Base-by-base conservation (phyloP, 1,140 invertebrate genomes). In the Eueides isabella region DNA sequence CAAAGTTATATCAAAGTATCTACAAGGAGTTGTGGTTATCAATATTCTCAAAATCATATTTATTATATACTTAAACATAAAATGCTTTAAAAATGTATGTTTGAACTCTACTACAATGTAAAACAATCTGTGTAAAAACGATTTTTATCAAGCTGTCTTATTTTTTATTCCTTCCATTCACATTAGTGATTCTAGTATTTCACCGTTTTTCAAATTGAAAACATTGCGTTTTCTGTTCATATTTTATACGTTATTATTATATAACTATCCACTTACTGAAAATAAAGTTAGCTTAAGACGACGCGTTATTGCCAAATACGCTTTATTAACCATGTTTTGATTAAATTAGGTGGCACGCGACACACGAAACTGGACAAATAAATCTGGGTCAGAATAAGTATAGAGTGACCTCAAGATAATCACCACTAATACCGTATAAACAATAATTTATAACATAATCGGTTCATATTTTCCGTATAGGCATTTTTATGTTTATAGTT, bases 321-420 rank as follows among this genome's bases (percentile, higher is more conserved):
- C 81, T 88, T 87, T 87, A 89, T 84, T 85, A 87, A 86, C 81
- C 86, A 81, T 88, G 84, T 89, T 90, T 89, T 87, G 84, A 89
- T 91, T 87, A 89, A 91, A 89, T 91, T 83, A 74, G 67, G 74
- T 80, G 66, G 79, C 86, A 91, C 89, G 87, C 87, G 85, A 89
- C 81, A 79, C 85, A 84, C 84, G 84, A 85, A 83, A 64, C 78
- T 80, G 74, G 78, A 62, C 12, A 71, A 67, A 70, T 55, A 83
- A 84, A 75, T 75, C 33, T 69, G 71, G 87, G 87, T 89, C 87
- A 87, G 76, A 83, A 64, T 75, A 55, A 76, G 68, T 66, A 35
- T 74, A 68, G 61, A 61, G 64, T 69, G 66, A 73, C 65, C 71
- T 74, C 72, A 62, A 74, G 72, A 76, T 76, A 79, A 69, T 76